phyloP scores from a whole-genome alignment of 2,888 invertebrate genomes.

The Leucoma salicis region DNA sequence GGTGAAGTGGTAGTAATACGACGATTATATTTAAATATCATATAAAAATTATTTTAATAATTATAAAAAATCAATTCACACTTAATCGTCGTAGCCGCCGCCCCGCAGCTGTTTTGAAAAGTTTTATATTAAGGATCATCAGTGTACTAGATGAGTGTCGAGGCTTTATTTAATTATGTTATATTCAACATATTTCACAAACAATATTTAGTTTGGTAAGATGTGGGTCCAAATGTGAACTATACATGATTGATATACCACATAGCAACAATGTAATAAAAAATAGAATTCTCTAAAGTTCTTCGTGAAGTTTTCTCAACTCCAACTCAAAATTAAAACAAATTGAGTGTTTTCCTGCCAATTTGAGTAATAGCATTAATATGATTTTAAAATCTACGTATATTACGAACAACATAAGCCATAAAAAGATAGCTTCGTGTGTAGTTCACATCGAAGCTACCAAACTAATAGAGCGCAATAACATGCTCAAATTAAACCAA shows the following conservation, averaged over 20 bases:
- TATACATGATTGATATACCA: too few species aligned
- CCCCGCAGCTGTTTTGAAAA: slow-evolving; percentile 45
- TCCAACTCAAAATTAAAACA: too few species aligned
- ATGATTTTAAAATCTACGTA: too few species aligned
- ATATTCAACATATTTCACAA: slow-evolving; percentile 38
- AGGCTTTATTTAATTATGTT: slow-evolving; percentile 52
- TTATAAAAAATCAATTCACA: neutral
- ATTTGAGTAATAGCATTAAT: too few species aligned
- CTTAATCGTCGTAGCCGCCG: slow-evolving; percentile 22
- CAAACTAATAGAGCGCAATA: slow-evolving; percentile 30
- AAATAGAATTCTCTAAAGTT: too few species aligned
- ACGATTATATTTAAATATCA: slow-evolving; percentile 1
- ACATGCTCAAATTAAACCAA: slow-evolving; percentile 58
- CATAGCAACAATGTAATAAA: too few species aligned
- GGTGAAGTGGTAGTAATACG: slow-evolving; percentile 13
- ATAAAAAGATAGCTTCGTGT: too few species aligned
- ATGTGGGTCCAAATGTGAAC: neutral
- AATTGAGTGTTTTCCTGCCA: too few species aligned
- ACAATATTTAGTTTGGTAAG: neutral
- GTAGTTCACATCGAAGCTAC: slow-evolving; percentile 18
- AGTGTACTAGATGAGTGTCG: slow-evolving; percentile 46
- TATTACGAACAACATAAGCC: too few species aligned
- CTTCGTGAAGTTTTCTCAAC: too few species aligned
- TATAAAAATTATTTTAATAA: neutral
- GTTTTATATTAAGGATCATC: slow-evolving; percentile 77